Conservation (phyloP, 2,113 vertebrate species). For the Numida meleagris region DNA sequence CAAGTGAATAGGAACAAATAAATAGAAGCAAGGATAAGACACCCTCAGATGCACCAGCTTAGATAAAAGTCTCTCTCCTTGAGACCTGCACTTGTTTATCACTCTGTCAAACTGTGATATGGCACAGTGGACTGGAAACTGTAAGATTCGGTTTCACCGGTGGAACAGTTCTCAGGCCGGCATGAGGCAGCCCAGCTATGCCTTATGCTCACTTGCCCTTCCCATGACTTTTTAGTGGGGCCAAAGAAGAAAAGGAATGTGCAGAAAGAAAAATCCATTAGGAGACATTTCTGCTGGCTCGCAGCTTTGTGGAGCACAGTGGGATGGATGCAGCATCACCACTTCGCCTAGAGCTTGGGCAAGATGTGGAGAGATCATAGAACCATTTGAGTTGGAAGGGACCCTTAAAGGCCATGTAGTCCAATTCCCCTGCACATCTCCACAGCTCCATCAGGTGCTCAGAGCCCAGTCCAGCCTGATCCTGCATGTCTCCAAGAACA, state of each 20-base stretch:
- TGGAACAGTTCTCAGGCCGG: background rate
- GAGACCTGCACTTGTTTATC: conserved; percentile 3
- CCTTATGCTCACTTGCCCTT: background rate
- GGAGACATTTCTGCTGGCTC: background rate
- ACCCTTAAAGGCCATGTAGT: too few species aligned
- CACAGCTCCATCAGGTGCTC: too few species aligned
- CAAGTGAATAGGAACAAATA: background rate
- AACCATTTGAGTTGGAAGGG: background rate
- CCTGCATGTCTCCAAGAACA: too few species aligned
- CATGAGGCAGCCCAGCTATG: background rate
- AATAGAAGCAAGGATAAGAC: background rate
- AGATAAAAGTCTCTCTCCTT: background rate
- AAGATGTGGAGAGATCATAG: background rate
- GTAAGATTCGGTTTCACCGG: background rate
- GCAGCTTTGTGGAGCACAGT: background rate
- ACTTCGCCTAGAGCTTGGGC: background rate
- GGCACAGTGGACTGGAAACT: background rate
- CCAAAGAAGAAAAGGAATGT: background rate
- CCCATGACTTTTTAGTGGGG: background rate
- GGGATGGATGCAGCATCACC: fast-evolving
- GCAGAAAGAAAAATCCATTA: background rate
- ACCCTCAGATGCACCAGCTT: background rate
- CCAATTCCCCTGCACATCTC: too few species aligned
- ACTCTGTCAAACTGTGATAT: background rate
- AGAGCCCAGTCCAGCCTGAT: too few species aligned